Percentiles rank a stretch among this genome's conserved stretches.
These are phyloP conservation scores for Acyrthosiphon pisum DNA, from an alignment of 1,140 invertebrate species.

Conservation along the genomic window DNA sequence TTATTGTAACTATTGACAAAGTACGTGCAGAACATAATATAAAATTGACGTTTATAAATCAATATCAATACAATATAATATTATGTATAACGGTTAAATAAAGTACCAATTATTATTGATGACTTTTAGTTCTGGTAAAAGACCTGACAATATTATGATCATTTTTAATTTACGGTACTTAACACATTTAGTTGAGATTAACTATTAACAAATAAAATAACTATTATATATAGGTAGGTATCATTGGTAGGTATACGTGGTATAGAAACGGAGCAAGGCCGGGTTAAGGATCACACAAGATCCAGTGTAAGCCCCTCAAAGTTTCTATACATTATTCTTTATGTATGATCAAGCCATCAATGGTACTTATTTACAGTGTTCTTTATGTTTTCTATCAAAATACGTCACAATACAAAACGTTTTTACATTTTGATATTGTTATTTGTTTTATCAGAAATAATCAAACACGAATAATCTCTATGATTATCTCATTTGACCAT, in stretches of 20 bases:
- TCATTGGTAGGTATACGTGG: neutral
- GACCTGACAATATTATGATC: neutral
- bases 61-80: too few species aligned
- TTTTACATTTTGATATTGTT: neutral
- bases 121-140: neutral
- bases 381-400: neutral
- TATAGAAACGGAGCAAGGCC: neutral
- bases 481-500: too few species aligned
- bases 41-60: neutral
- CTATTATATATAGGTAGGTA: neutral
- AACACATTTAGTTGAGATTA: neutral
- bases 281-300: neutral
- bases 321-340: neutral
- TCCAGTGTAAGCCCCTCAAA: neutral
- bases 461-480: too few species aligned
- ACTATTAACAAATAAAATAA: neutral
- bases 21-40: neutral
- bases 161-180: neutral
- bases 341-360: neutral
- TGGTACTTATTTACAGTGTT: neutral
- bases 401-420: neutral
- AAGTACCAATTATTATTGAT: neutral
- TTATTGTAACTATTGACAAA: neutral
- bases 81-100: neutral
- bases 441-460: neutral